Percentiles rank a stretch among this genome's conserved stretches.
Evolutionary conservation across 2,113 vertebrate species (phyloP).

Genomic region (Osmerus eperlanus): DNA sequence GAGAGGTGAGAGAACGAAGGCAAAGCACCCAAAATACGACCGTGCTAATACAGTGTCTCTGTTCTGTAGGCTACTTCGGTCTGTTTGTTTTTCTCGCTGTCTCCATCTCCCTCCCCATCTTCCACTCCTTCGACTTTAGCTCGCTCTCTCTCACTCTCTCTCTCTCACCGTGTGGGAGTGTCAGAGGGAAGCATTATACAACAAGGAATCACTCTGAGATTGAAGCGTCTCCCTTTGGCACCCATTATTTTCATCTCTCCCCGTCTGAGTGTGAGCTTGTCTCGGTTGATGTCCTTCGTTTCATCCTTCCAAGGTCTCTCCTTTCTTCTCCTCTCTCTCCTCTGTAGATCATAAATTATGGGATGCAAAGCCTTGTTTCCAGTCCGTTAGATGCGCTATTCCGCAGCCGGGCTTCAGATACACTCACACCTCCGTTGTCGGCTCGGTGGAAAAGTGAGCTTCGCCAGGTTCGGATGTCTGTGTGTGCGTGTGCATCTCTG

Average conservation of each 20-base stretch:
- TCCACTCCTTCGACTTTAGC: background rate
- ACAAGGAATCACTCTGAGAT: conserved; percentile 37
- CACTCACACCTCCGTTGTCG: conserved; percentile 56
- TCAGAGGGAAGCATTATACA: conserved; percentile 24
- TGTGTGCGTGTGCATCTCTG: conserved; percentile 2
- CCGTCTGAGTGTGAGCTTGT: conserved; percentile 64
- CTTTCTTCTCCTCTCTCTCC: conserved; percentile 39
- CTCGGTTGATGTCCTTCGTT: conserved; percentile 67
- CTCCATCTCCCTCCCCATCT: no score
- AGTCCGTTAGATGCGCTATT: conserved; percentile 66
- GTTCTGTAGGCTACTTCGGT: no score
- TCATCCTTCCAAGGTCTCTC: conserved; percentile 61
- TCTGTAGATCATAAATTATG: conserved; percentile 68
- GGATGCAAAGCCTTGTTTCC: conserved; percentile 73
- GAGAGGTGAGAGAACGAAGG: conserved; percentile 1
- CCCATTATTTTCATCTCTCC: conserved; percentile 52
- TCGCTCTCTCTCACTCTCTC: background rate
- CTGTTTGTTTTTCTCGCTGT: no score
- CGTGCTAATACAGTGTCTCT: background rate
- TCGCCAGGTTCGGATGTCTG: background rate
- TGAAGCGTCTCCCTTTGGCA: conserved; percentile 49
- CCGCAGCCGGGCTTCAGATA: conserved; percentile 59
- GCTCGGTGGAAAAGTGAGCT: conserved; percentile 62
- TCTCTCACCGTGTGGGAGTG: conserved; percentile 11
- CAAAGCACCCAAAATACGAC: no score